A percentile compares a stretch with the other conserved stretches of the same genome.
These are phyloP conservation scores for Hoplias malabaricus DNA, from an alignment of 2,113 vertebrate genomes.

Conservation along the genomic window DNA sequence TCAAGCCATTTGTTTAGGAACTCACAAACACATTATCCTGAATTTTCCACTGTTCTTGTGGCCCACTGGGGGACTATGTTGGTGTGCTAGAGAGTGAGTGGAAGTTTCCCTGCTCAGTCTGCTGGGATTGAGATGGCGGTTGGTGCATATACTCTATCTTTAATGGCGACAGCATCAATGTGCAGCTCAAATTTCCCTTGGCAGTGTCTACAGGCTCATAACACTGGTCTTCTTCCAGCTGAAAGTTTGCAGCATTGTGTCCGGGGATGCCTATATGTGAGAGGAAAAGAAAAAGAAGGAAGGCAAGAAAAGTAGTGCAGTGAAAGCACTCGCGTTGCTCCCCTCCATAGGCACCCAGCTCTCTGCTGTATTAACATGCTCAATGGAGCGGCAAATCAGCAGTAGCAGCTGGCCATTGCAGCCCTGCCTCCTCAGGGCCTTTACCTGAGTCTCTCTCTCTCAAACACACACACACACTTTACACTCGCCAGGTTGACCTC, in stretches of 20 bases:
- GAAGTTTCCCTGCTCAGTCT: background rate
- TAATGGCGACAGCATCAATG: background rate
- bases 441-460: conserved; percentile 13
- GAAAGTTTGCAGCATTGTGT: background rate
- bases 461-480: background rate
- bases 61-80: background rate
- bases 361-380: conserved; percentile 39
- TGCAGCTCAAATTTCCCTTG: conserved; percentile 8
- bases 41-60: background rate
- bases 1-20: too few relatives aligned
- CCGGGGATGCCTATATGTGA: background rate
- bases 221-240: background rate
- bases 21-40: background rate
- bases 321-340: conserved; percentile 13
- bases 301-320: background rate
- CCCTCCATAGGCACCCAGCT: conserved; percentile 21
- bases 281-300: background rate
- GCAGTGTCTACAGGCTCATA: background rate
- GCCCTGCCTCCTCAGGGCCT: conserved; percentile 9
- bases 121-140: background rate
- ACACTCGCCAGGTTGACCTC: background rate
- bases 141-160: background rate
- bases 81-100: background rate
- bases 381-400: conserved; percentile 41
- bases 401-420: conserved; percentile 25